These are phyloP conservation scores for Scyliorhinus canicula DNA, from an alignment of 2,797 vertebrate genomes.

Conservation along the genomic window DNA sequence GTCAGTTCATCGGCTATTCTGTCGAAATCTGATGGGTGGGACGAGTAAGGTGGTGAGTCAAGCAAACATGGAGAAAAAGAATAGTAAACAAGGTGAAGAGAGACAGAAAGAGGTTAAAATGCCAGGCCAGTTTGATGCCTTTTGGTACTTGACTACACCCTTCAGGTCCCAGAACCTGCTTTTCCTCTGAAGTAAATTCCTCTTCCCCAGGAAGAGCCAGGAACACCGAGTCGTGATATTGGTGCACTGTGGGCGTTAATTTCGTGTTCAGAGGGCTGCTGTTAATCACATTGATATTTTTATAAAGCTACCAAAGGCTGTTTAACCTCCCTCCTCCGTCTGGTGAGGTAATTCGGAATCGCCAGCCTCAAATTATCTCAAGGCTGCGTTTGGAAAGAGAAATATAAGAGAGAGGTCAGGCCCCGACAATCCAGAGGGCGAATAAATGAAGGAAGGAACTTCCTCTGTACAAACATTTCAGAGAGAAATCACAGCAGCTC, in stretches of 20 bases:
- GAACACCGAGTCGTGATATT: background rate
- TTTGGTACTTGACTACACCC: background rate
- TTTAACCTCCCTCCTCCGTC: background rate
- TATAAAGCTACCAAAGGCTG: background rate
- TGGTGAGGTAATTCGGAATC: slow-evolving; percentile 19
- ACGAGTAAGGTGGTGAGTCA: background rate
- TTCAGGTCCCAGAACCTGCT: background rate
- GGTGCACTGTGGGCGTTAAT: background rate
- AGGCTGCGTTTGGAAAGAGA: background rate
- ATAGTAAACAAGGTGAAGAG: background rate
- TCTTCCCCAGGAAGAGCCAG: background rate
- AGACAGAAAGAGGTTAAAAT: background rate
- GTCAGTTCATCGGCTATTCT: background rate
- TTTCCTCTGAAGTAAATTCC: background rate
- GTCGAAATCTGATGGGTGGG: background rate
- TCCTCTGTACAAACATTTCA: background rate
- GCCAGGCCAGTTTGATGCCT: background rate
- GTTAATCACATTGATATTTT: slow-evolving; percentile 24
- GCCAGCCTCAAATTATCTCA: background rate
- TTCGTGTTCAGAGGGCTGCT: background rate
- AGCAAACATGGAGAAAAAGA: background rate
- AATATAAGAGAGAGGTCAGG: too few species aligned
- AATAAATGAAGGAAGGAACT: background rate
- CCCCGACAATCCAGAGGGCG: background rate
- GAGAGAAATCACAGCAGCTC: background rate